These are phyloP conservation scores for Plebejus melissa DNA, from an alignment of 2,888 invertebrate genomes.

Conservation along the genomic window DNA sequence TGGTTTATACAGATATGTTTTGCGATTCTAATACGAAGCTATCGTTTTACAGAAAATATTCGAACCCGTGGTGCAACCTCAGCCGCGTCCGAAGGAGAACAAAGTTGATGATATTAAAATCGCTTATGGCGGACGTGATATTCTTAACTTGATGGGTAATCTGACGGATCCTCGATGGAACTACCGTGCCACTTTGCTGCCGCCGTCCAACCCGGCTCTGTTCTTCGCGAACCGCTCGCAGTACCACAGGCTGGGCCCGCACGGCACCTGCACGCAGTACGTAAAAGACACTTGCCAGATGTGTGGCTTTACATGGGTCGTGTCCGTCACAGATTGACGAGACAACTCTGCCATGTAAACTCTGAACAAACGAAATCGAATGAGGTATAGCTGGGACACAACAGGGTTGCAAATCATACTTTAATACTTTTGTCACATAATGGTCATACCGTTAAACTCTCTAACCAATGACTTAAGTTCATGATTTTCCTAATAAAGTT, in stretches of 20 bases:
- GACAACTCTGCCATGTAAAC: conserved; percentile 52
- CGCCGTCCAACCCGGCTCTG: conserved; percentile 75
- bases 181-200: conserved; percentile 75
- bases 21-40: not conserved
- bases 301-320: conserved; percentile 75
- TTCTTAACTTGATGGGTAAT: conserved; percentile 79
- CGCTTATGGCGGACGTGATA: conserved; percentile 74
- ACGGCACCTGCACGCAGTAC: conserved; percentile 78
- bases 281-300: conserved; percentile 74
- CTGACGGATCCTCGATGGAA: conserved; percentile 76
- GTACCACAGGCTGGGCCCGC: conserved; percentile 78
- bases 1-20: too few species aligned
- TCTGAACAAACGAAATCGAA: conserved; percentile 56
- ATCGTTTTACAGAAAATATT: conserved; percentile 65
- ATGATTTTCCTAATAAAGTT: conserved; percentile 28
- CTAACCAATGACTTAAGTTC: conserved; percentile 54
- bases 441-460: conserved; percentile 47
- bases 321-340: conserved; percentile 69
- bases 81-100: conserved; percentile 65
- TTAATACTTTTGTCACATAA: conserved; percentile 51
- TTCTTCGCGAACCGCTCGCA: conserved; percentile 82
- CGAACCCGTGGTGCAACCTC: conserved; percentile 64
- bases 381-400: conserved; percentile 67
- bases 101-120: conserved; percentile 64
- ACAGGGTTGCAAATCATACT: conserved; percentile 58